These are phyloP conservation scores for Drosophila sproati DNA, from an alignment of 1,140 invertebrate genomes.

Conservation along the genomic window DNA sequence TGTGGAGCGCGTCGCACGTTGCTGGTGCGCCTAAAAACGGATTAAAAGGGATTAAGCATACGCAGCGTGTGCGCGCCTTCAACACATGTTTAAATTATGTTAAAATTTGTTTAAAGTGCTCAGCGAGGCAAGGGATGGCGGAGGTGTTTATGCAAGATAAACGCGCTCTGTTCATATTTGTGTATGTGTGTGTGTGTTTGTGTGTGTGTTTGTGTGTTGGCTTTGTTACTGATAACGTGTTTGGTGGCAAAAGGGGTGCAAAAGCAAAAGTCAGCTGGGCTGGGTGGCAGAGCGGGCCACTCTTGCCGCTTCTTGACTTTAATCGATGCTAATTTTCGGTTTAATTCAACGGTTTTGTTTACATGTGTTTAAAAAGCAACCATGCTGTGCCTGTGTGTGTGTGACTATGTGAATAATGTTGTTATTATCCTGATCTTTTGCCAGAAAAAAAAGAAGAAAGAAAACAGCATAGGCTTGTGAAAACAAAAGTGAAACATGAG, in stretches of 20 bases:
- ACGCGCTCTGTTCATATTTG: constrained; percentile 11
- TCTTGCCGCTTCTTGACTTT: constrained; percentile 68
- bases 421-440: constrained; percentile 72
- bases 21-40: constrained; percentile 67
- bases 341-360: constrained; percentile 82
- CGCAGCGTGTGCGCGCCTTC: constrained; percentile 67
- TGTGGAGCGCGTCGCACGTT: constrained; percentile 60
- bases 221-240: constrained; percentile 65
- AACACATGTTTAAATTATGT: constrained; percentile 82
- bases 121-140: not conserved
- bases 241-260: constrained; percentile 7
- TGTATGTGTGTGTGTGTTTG: not conserved
- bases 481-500: constrained; percentile 55
- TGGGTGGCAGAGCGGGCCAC: not conserved
- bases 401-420: constrained; percentile 69
- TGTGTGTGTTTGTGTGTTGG: constrained; percentile 44
- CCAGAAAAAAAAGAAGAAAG: not conserved
- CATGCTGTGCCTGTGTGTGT: constrained; percentile 21
- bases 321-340: constrained; percentile 81
- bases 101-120: constrained; percentile 75
- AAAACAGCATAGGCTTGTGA: not conserved
- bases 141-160: constrained; percentile 27
- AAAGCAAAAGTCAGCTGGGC: not conserved
- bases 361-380: constrained; percentile 74
- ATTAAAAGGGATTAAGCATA: constrained; percentile 79